Conservation (phyloP, 2,797 vertebrate genomes). For the Vireo griseus region DNA sequence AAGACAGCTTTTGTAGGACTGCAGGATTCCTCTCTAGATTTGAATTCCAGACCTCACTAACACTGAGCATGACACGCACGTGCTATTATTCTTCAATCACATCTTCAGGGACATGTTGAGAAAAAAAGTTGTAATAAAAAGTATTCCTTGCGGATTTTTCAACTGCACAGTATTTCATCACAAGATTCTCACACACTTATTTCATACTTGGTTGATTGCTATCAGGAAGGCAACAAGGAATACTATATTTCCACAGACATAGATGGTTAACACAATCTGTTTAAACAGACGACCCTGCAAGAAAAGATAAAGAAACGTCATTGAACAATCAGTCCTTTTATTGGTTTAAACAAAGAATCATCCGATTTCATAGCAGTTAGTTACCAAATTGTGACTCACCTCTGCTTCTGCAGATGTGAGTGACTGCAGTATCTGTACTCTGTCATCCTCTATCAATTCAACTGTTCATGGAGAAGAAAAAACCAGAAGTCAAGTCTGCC, state of each 20-base stretch:
- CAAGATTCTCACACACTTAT: neutral
- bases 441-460: constrained; percentile 75
- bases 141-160: neutral
- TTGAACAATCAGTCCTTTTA: neutral
- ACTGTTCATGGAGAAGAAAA: constrained; percentile 54
- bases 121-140: neutral
- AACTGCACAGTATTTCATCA: neutral
- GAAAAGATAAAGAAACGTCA: neutral
- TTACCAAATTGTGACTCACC: constrained; percentile 58
- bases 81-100: neutral
- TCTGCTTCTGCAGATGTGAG: constrained; percentile 67
- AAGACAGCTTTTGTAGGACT: neutral
- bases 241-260: constrained; percentile 79
- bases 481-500: neutral
- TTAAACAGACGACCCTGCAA: constrained; percentile 78
- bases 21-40: neutral
- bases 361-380: neutral
- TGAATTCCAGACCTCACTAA: neutral
- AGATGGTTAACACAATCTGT: constrained; percentile 76
- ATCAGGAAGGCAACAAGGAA: constrained; percentile 78
- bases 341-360: neutral
- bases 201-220: constrained; percentile 75
- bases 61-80: accelerated
- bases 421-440: constrained; percentile 76
- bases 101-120: neutral